Evolutionary conservation across 2,113 vertebrate species (phyloP).

Genomic region (Thamnophis sirtalis): DNA sequence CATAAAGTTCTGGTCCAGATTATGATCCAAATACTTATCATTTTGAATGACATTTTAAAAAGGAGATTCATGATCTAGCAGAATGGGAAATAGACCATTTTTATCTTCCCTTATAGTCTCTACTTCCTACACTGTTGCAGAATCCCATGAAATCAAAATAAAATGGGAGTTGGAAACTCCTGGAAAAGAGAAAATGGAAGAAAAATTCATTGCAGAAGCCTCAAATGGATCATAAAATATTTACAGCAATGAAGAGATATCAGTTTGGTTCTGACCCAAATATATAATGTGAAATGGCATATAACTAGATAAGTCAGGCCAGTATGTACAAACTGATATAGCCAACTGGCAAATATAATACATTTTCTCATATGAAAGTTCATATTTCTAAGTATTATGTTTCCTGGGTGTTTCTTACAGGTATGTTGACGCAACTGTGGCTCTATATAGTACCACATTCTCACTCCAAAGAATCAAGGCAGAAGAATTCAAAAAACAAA

Average conservation of each 20-base stretch:
- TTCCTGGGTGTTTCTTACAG: background rate
- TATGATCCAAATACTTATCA: background rate
- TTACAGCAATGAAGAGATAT: background rate
- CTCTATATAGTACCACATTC: background rate
- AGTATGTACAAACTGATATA: background rate
- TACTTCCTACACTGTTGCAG: background rate
- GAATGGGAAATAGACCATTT: background rate
- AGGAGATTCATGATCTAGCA: background rate
- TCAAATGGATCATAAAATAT: background rate
- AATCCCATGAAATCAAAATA: background rate
- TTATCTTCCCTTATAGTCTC: background rate
- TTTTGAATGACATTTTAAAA: background rate
- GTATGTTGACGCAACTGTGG: background rate
- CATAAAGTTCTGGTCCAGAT: background rate
- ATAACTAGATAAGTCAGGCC: background rate
- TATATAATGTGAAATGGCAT: background rate
- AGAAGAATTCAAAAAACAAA: background rate
- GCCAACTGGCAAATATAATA: background rate
- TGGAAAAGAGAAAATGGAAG: background rate
- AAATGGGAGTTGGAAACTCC: background rate
- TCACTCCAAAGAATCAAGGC: background rate
- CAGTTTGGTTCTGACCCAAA: background rate
- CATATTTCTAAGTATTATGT: background rate
- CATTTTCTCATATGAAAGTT: background rate
- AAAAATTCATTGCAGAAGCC: background rate